phyloP scores from a whole-genome alignment of 1,140 invertebrate species.

The Ptiloglossa arizonensis region DNA sequence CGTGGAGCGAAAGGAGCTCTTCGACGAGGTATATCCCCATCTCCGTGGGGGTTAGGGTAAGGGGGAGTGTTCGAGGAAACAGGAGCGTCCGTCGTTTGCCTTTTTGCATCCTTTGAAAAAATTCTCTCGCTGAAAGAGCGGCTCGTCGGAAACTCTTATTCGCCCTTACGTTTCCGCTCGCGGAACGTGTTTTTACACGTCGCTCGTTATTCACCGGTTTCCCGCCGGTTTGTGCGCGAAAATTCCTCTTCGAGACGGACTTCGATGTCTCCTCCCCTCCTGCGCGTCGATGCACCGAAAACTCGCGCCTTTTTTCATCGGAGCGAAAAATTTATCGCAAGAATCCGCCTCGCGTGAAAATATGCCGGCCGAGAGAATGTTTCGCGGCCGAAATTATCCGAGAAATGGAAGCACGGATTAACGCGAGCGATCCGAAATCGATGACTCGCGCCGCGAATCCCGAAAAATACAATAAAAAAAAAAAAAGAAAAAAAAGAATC shows the following conservation, averaged over 20 bases:
- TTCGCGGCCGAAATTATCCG: conserved; percentile 18
- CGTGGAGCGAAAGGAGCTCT: conserved; percentile 13
- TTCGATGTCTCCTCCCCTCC: too few relatives aligned
- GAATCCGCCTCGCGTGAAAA: conserved; percentile 3
- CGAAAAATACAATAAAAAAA: too few relatives aligned
- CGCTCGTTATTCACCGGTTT: conserved; percentile 24
- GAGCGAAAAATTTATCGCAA: conserved; percentile 6
- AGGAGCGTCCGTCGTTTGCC: conserved; percentile 3
- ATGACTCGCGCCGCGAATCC: too few relatives aligned
- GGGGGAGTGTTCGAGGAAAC: conserved; percentile 26
- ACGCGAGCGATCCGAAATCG: background rate
- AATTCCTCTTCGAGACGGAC: background rate
- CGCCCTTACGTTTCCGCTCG: conserved; percentile 8
- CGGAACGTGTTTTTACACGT: conserved; percentile 32
- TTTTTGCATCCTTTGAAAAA: conserved; percentile 34
- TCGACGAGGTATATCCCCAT: too few relatives aligned
- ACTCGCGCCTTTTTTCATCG: background rate
- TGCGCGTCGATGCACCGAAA: background rate
- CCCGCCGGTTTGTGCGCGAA: background rate
- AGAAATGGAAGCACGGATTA: conserved; percentile 12
- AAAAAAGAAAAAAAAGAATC: too few relatives aligned
- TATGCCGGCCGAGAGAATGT: background rate
- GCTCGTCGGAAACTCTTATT: background rate
- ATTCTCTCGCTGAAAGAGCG: background rate
- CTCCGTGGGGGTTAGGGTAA: too few relatives aligned